These are phyloP conservation scores for Hyperoplus immaculatus DNA, from an alignment of 2,797 vertebrate genomes.

Conservation along the genomic window DNA sequence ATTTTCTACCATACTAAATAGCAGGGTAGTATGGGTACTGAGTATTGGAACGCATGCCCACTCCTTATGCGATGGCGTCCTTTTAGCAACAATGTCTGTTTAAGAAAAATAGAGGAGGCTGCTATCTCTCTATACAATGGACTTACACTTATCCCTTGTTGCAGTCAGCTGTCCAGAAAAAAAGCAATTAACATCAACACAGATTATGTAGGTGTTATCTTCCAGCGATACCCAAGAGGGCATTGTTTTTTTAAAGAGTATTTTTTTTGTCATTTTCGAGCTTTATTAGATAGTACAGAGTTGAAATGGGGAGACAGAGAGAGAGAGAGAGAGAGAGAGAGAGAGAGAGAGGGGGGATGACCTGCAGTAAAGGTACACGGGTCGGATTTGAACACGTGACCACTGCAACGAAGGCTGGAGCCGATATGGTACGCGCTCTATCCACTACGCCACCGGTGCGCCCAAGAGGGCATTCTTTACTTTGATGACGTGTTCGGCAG, in stretches of 20 bases:
- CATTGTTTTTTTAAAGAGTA: slow-evolving; percentile 34
- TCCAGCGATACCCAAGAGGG: slow-evolving; percentile 47
- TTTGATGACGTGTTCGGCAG: slow-evolving; percentile 27
- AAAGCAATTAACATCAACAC: slow-evolving; percentile 38
- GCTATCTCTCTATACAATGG: background rate
- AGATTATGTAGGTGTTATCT: slow-evolving; percentile 47
- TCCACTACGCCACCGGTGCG: no score
- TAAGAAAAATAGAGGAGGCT: background rate
- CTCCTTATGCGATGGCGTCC: slow-evolving; percentile 9
- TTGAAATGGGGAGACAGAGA: no score
- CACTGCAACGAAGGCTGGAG: no score
- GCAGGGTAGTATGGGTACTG: no score
- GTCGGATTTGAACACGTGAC: no score
- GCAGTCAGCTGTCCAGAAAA: slow-evolving; percentile 29
- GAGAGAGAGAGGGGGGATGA: no score
- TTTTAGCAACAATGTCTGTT: slow-evolving; percentile 12
- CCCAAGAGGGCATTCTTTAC: slow-evolving; percentile 54
- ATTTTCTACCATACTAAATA: no score
- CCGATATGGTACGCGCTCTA: no score
- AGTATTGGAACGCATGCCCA: background rate
- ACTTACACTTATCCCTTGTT: background rate
- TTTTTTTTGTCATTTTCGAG: no score
- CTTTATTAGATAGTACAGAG: no score
- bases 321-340: no score
- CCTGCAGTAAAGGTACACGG: no score